phyloP scores from a whole-genome alignment of 1,140 invertebrate species.

The Leptinotarsa defecta region DNA sequence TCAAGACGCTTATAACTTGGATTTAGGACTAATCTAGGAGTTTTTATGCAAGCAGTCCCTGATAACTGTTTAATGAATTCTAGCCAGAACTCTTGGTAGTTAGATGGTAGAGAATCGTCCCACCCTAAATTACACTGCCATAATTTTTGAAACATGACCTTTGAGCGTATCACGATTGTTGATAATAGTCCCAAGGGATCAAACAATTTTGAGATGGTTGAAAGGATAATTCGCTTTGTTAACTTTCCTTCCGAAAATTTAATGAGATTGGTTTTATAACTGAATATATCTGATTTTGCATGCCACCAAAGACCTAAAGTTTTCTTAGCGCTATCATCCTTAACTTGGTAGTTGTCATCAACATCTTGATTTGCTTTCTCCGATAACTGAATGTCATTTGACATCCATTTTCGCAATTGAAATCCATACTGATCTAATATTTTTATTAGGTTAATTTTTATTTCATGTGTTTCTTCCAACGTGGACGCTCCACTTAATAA shows the following conservation, averaged over 20 bases:
- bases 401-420: slow-evolving; percentile 2
- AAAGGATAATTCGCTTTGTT: slow-evolving; percentile 38
- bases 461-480: slow-evolving; percentile 33
- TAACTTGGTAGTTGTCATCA: slow-evolving; percentile 24
- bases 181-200: slow-evolving; percentile 40
- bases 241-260: not conserved
- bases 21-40: not conserved
- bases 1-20: slow-evolving; percentile 4
- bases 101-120: slow-evolving; percentile 9
- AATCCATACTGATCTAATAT: slow-evolving; percentile 10
- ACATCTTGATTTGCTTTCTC: slow-evolving; percentile 3
- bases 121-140: slow-evolving; percentile 13
- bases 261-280: not conserved
- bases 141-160: slow-evolving; percentile 12
- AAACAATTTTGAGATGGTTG: slow-evolving; percentile 46
- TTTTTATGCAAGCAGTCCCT: not conserved
- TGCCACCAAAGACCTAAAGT: slow-evolving; percentile 18
- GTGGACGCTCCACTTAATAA: slow-evolving; percentile 50
- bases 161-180: not conserved
- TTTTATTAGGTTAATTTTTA: not conserved
- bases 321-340: slow-evolving; percentile 13
- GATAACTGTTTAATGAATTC: not conserved
- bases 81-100: slow-evolving; percentile 8
- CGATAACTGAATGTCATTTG: slow-evolving; percentile 25
- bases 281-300: not conserved